Percentiles rank a stretch among this genome's conserved stretches.
These are phyloP conservation scores for Andrena fulva DNA, from an alignment of 2,888 invertebrate genomes.

Conservation along the genomic window DNA sequence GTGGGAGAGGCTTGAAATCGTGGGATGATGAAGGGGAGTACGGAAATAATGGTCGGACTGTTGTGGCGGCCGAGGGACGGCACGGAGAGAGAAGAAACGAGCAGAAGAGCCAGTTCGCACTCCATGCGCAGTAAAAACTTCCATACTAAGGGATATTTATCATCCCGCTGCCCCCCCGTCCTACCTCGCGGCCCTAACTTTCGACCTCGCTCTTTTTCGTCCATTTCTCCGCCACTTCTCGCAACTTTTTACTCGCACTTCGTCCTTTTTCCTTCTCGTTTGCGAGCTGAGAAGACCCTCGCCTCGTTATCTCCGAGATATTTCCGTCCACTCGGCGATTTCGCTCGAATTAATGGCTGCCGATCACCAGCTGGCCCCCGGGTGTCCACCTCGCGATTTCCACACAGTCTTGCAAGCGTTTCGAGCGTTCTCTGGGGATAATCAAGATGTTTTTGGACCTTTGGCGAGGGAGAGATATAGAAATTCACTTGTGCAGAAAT, in stretches of 20 bases:
- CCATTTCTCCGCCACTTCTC: constrained; percentile 66
- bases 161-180: constrained; percentile 49
- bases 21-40: background rate
- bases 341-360: constrained; percentile 68
- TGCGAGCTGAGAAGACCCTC: constrained; percentile 27
- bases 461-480: background rate
- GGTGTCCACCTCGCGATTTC: constrained; percentile 18
- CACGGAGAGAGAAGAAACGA: constrained; percentile 49
- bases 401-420: background rate
- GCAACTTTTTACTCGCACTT: constrained; percentile 64
- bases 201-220: constrained; percentile 12
- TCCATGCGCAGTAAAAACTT: constrained; percentile 72
- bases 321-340: constrained; percentile 74
- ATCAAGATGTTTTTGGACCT: too few relatives aligned
- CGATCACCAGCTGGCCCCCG: constrained; percentile 54
- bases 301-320: constrained; percentile 75
- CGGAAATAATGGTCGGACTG: background rate
- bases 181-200: constrained; percentile 21
- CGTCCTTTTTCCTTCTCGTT: background rate
- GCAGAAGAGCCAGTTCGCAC: constrained; percentile 68
- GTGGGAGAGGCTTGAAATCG: background rate
- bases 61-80: constrained; percentile 22
- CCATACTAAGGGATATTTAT: constrained; percentile 74
- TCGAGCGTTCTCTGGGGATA: background rate
- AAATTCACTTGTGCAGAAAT: background rate